Conservation (phyloP, 2,888 invertebrate species). For the Entomobrya multifasciata region DNA sequence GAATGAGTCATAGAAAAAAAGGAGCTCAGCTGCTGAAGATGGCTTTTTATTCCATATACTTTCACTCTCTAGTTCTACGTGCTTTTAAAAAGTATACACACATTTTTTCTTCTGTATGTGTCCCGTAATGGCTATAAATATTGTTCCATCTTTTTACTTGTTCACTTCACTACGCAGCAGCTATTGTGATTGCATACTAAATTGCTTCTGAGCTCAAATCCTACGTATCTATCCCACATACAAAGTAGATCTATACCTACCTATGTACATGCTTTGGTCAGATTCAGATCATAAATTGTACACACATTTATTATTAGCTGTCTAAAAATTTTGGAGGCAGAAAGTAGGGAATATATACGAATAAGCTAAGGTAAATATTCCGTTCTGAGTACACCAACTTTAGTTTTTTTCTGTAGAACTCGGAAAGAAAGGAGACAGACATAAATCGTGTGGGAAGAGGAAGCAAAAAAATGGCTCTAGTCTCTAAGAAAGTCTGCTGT, state of each 20-base stretch:
- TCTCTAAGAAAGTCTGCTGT: no score
- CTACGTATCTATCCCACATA: not conserved
- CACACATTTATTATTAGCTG: conserved; percentile 62
- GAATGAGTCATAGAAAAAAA: conserved; percentile 46
- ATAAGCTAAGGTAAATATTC: no score
- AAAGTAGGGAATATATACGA: no score
- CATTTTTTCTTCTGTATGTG: not conserved
- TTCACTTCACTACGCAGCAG: no score
- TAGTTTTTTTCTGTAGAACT: no score
- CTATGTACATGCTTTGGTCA: conserved; percentile 54
- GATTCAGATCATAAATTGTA: conserved; percentile 65
- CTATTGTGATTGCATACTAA: not conserved
- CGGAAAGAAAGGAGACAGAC: no score
- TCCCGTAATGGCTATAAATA: conserved; percentile 23
- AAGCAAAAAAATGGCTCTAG: conserved; percentile 43
- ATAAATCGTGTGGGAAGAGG: conserved; percentile 41
- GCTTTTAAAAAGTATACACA: not conserved
- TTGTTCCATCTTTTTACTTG: conserved; percentile 14
- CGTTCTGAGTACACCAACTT: no score
- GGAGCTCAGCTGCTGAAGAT: conserved; percentile 35
- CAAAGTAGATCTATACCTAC: no score
- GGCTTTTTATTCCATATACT: conserved; percentile 4
- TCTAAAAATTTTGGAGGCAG: conserved; percentile 53
- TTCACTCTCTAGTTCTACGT: conserved; percentile 13
- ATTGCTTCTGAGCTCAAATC: conserved; percentile 16